Base-by-base conservation (phyloP, 2,888 invertebrate species). In the Tenthredo distinguenda region DNA sequence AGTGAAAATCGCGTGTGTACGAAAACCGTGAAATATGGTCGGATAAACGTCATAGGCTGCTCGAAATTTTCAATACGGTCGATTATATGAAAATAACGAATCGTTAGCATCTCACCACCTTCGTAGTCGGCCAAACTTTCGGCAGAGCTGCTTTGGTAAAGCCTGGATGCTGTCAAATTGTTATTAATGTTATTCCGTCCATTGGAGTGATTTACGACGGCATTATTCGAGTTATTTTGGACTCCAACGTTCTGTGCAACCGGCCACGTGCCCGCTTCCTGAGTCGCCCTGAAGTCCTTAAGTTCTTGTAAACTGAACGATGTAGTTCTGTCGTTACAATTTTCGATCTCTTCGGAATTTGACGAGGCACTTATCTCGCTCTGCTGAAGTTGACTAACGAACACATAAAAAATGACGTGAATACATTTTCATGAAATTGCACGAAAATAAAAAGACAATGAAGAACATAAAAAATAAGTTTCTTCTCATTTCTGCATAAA, bases 81-180 rank as follows among this genome's bases (percentile, higher is more conserved):
- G 21, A 43, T 74, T 37, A 10, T 9, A 43, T n/a, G 50, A 26
- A 62, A 62, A 62, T 62, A 26, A 71, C 40, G n/a, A 37, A 34
- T 76, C 2, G 21, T 47, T 15, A 47, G 12, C 26, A 15, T 43
- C 47, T 77, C 55, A 77, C 34, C 77, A 95, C 95, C 95, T 93
- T 95, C 95, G 92, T 93, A 95, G 87, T 95, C 95, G 62, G 94
- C 92, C 62, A 95, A 92, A 91, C 95, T 95, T 91, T 95, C 95
- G 92, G 95, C 94, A 89, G 95, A 95, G 84, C 94, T 94, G 86
- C 89, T 91, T 40, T 89, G 90, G 62, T 89, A 91, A 50, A 90
- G 87, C 68, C 88, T 89, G 12, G 91, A 88, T 26, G 88, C 86
- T 10, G 91, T 89, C 26, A 92, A 87, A 86, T 92, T 92, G 87